A percentile compares a stretch with the other conserved stretches of the same genome.
These are phyloP conservation scores for Gambusia affinis DNA, from an alignment of 2,113 vertebrate genomes.

Conservation along the genomic window DNA sequence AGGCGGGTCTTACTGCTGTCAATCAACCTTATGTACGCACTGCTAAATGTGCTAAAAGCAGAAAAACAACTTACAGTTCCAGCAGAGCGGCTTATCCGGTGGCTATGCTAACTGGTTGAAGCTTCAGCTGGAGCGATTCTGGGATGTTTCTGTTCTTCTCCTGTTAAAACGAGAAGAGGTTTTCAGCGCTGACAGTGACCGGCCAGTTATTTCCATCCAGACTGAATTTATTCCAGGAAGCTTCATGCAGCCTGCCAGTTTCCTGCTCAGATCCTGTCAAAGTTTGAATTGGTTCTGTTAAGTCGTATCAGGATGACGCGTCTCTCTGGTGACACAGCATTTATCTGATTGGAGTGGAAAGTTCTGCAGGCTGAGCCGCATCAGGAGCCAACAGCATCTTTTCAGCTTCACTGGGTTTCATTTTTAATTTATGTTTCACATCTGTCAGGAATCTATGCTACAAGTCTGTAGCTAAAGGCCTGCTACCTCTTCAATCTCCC, in stretches of 20 bases:
- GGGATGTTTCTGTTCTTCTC: background rate
- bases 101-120: background rate
- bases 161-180: background rate
- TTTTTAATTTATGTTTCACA: constrained; percentile 12
- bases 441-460: constrained; percentile 25
- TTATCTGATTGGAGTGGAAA: constrained; percentile 48
- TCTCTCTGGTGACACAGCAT: constrained; percentile 32
- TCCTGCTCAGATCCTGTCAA: background rate
- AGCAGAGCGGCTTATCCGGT: no score
- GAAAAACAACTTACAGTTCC: no score
- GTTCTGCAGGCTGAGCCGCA: constrained; percentile 20
- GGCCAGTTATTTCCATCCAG: background rate
- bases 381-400: constrained; percentile 12
- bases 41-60: no score
- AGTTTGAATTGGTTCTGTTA: constrained; percentile 36
- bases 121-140: background rate
- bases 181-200: background rate
- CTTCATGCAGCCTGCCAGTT: background rate
- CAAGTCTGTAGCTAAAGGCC: no score
- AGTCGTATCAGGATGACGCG: constrained; percentile 27
- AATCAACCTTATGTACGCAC: no score
- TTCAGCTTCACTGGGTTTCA: constrained; percentile 27
- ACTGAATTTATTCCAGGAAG: background rate
- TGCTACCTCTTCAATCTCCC: no score
- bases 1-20: no score